A percentile compares a stretch with the other conserved stretches of the same genome.
These are phyloP conservation scores for Notothenia rossii DNA, from an alignment of 2,113 vertebrate genomes.

Conservation along the genomic window DNA sequence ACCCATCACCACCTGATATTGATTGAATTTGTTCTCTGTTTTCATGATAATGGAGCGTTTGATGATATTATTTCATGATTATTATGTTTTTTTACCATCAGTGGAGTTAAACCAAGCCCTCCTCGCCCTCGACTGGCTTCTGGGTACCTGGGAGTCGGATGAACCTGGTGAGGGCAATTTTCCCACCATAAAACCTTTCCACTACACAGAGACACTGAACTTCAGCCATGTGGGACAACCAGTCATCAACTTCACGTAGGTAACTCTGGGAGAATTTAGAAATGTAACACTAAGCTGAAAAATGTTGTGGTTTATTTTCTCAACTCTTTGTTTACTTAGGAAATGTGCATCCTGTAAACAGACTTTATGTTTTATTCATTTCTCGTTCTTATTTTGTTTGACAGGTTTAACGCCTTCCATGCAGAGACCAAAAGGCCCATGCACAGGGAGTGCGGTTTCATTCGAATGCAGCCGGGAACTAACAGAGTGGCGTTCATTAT, in stretches of 20 bases:
- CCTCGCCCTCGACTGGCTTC: constrained; percentile 92
- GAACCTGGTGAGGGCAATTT: constrained; percentile 89
- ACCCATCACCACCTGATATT: not conserved
- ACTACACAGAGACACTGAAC: constrained; percentile 89
- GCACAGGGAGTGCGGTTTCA: constrained; percentile 95
- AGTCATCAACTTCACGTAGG: constrained; percentile 89
- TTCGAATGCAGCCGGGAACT: constrained; percentile 91
- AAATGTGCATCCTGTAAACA: too few species aligned
- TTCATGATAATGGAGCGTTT: not conserved
- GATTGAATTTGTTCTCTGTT: not conserved
- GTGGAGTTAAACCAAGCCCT: constrained; percentile 86
- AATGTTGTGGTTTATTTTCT: not conserved
- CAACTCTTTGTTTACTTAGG: too few species aligned
- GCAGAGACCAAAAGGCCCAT: constrained; percentile 91
- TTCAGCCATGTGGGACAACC: constrained; percentile 90
- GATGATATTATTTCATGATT: too few species aligned
- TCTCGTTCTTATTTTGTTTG: constrained; percentile 7
- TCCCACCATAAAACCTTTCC: constrained; percentile 90
- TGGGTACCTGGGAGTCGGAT: constrained; percentile 94
- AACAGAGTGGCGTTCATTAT: constrained; percentile 95
- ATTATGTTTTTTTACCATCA: constrained; percentile 33
- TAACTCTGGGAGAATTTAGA: constrained; percentile 3
- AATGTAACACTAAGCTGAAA: not conserved
- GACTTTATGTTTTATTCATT: not conserved
- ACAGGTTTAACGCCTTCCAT: constrained; percentile 94